Conservation (phyloP, 2,888 invertebrate species). For the Alcis repandata region DNA sequence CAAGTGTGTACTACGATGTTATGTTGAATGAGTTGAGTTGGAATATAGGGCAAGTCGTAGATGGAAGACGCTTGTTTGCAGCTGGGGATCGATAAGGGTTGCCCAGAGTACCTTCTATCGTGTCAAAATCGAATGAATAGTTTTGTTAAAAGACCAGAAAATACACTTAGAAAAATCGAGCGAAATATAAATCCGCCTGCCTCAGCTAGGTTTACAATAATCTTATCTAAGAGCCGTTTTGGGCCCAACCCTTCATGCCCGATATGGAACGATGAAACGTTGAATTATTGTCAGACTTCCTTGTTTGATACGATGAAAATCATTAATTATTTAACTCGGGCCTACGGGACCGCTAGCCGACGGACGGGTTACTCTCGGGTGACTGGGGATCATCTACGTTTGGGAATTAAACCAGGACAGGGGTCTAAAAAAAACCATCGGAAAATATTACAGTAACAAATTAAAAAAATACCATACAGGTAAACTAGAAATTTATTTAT, state of each 20-base stretch:
- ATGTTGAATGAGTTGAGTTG: too few species aligned
- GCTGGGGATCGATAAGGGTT: too few species aligned
- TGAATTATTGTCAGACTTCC: constrained; percentile 36
- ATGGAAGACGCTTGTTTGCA: too few species aligned
- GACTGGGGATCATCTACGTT: constrained; percentile 2
- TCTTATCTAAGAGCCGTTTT: constrained; percentile 23
- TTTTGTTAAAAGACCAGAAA: too few species aligned
- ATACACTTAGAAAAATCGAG: neutral
- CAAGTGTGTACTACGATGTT: too few species aligned
- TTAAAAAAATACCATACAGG: too few species aligned
- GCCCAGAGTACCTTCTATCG: too few species aligned
- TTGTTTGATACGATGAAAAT: constrained; percentile 31
- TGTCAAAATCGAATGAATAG: too few species aligned
- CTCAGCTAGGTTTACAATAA: neutral
- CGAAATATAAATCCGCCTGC: neutral
- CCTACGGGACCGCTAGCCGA: constrained; percentile 21
- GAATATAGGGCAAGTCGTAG: too few species aligned
- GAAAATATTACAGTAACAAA: too few species aligned
- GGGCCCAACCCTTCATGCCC: constrained; percentile 12
- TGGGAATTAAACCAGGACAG: neutral
- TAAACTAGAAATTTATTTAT: too few species aligned
- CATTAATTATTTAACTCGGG: constrained; percentile 30
- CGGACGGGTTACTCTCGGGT: constrained; percentile 16
- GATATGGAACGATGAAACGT: constrained; percentile 19
- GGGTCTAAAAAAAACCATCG: neutral